Conservation (phyloP, 2,888 invertebrate species). For the Dendrolimus pini region DNA sequence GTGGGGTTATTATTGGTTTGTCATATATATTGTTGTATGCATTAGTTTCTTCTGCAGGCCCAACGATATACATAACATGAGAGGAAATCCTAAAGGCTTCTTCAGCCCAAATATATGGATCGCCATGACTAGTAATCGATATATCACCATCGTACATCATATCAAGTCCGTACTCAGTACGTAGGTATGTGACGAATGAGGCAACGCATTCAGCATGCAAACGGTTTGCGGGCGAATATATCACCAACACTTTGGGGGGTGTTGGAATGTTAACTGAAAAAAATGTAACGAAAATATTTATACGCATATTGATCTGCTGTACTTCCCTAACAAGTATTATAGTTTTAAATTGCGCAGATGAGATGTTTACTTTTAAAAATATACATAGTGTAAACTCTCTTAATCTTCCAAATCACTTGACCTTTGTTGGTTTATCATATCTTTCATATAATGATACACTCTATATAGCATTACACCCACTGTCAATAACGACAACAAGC, state of each 20-base stretch:
- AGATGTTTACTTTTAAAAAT: too few species aligned
- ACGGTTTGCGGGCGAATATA: slow-evolving; percentile 52
- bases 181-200: slow-evolving; percentile 51
- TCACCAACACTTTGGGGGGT: slow-evolving; percentile 55
- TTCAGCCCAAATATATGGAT: slow-evolving; percentile 58
- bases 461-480: too few species aligned
- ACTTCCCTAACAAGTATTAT: too few species aligned
- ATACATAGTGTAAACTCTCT: too few species aligned
- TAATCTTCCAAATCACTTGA: too few species aligned
- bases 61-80: slow-evolving; percentile 54
- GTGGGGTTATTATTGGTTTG: slow-evolving; percentile 50
- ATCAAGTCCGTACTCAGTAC: slow-evolving; percentile 55
- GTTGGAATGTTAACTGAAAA: slow-evolving; percentile 42
- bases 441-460: too few species aligned
- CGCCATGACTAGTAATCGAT: slow-evolving; percentile 41
- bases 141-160: slow-evolving; percentile 60
- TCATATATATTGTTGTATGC: slow-evolving; percentile 55
- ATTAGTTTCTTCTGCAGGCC: slow-evolving; percentile 47
- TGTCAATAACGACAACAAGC: too few species aligned
- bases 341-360: too few species aligned
- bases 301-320: too few species aligned
- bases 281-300: slow-evolving; percentile 2
- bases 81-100: slow-evolving; percentile 48
- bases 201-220: slow-evolving; percentile 58
- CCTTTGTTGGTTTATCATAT: too few species aligned